Conservation (phyloP, 2,113 vertebrate genomes). For the Plectropomus leopardus region DNA sequence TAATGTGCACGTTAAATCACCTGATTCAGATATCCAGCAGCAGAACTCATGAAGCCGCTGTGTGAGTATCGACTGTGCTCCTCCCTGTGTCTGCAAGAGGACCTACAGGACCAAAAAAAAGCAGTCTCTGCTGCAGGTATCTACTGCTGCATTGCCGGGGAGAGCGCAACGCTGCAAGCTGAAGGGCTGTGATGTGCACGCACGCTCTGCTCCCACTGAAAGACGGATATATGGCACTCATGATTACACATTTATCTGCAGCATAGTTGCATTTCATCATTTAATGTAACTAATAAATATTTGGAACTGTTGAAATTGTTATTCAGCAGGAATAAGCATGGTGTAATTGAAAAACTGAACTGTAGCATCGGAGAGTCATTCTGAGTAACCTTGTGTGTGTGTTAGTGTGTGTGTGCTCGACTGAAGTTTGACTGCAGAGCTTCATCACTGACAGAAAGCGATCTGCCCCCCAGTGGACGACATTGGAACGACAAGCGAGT, state of each 20-base stretch:
- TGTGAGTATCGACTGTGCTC: conserved; percentile 21
- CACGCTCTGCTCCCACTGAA: conserved; percentile 20
- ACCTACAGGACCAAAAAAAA: conserved; percentile 29
- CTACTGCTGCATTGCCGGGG: conserved; percentile 62
- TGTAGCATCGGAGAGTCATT: conserved; percentile 10
- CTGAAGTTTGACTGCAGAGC: conserved; percentile 70
- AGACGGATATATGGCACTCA: background rate
- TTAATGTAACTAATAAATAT: background rate
- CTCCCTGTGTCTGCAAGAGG: conserved; percentile 32
- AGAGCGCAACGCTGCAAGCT: conserved; percentile 55
- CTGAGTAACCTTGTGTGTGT: conserved; percentile 59
- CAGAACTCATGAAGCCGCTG: background rate
- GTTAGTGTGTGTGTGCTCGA: conserved; percentile 45
- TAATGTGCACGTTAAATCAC: background rate
- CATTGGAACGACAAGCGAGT: background rate
- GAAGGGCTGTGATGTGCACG: conserved; percentile 18
- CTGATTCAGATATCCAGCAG: background rate
- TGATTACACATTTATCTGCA: background rate
- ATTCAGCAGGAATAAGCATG: background rate
- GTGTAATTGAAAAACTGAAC: background rate
- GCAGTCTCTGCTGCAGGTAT: conserved; percentile 50
- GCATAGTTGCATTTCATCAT: background rate
- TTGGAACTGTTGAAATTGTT: background rate
- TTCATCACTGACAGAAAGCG: conserved; percentile 45
- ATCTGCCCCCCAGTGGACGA: conserved; percentile 69